Evolutionary conservation across 2,113 vertebrate genomes (phyloP).

Genomic region (Brachionichthys hirsutus): DNA sequence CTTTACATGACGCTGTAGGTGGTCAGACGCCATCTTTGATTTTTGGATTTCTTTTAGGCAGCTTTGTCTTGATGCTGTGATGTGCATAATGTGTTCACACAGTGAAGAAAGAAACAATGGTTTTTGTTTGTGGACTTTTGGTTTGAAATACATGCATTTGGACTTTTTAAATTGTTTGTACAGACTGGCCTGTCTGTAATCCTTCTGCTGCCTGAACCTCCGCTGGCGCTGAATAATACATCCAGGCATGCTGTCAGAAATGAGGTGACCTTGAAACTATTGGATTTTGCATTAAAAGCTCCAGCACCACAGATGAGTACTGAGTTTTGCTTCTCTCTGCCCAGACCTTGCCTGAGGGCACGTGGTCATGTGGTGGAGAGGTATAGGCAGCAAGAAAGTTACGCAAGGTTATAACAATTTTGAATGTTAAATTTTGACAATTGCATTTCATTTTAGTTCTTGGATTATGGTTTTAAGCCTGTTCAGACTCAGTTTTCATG

Average conservation of each 20-base stretch:
- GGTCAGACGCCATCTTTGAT: slow-evolving; percentile 31
- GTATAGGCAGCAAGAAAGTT: slow-evolving; percentile 55
- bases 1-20: slow-evolving; percentile 38
- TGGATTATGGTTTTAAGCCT: no score
- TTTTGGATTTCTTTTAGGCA: slow-evolving; percentile 4
- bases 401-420: slow-evolving; percentile 5
- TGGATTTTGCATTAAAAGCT: slow-evolving; percentile 72
- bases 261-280: slow-evolving; percentile 75
- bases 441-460: no score
- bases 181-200: slow-evolving; percentile 26
- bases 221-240: slow-evolving; percentile 66
- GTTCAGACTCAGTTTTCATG: no score
- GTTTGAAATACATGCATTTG: slow-evolving; percentile 37
- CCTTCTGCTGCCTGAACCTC: slow-evolving; percentile 38
- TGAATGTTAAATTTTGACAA: no score
- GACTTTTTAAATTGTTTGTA: slow-evolving; percentile 19
- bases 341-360: slow-evolving; percentile 69
- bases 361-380: slow-evolving; percentile 12
- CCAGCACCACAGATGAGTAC: slow-evolving; percentile 40
- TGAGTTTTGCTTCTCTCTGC: slow-evolving; percentile 62
- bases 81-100: slow-evolving; percentile 51
- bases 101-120: slow-evolving; percentile 13
- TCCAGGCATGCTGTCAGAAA: slow-evolving; percentile 68
- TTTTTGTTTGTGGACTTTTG: slow-evolving; percentile 37
- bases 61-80: no score